Conservation (phyloP, 2,888 invertebrate genomes). For the Abscondita cerata region DNA sequence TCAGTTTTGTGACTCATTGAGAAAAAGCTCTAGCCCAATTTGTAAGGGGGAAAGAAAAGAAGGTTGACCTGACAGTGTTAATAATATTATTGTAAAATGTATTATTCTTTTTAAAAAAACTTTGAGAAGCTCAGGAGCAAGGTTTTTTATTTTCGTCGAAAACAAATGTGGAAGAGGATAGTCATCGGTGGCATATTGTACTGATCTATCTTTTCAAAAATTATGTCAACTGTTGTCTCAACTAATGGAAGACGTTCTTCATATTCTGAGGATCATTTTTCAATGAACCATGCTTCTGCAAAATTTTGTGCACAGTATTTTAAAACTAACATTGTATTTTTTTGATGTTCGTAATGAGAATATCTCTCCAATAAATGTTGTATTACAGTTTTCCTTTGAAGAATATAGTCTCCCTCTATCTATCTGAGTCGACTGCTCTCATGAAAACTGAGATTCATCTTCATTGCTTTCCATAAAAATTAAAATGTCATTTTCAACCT, state of each 20-base stretch:
- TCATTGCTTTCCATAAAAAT: slow-evolving; percentile 15
- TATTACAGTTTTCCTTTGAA: slow-evolving; percentile 15
- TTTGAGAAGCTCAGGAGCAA: slow-evolving; percentile 13
- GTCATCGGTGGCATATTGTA: slow-evolving; percentile 14
- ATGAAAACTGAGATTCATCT: slow-evolving; percentile 12
- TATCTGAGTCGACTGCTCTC: not conserved
- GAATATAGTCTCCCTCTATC: not conserved
- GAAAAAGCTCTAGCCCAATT: slow-evolving; percentile 10
- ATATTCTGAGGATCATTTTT: not conserved
- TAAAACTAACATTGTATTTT: slow-evolving; percentile 1
- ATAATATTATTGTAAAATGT: slow-evolving; percentile 3
- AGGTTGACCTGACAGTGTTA: not conserved
- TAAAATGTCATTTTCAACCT: slow-evolving; percentile 13
- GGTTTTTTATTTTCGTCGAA: not conserved
- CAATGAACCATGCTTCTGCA: slow-evolving; percentile 1
- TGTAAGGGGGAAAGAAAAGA: slow-evolving; percentile 4
- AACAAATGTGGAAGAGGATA: slow-evolving; percentile 11
- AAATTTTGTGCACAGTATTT: slow-evolving; percentile 3
- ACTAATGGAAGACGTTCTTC: slow-evolving; percentile 1
- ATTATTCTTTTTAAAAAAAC: slow-evolving; percentile 8
- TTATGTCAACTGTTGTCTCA: slow-evolving; percentile 13
- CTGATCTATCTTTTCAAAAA: slow-evolving; percentile 13
- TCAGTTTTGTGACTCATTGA: not conserved
- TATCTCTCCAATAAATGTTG: slow-evolving; percentile 18
- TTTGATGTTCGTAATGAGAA: not conserved